These are phyloP conservation scores for Temnopleurus reevesii DNA, from an alignment of 53 echinoderm and acorn worm genomes.

Conservation along the genomic window DNA sequence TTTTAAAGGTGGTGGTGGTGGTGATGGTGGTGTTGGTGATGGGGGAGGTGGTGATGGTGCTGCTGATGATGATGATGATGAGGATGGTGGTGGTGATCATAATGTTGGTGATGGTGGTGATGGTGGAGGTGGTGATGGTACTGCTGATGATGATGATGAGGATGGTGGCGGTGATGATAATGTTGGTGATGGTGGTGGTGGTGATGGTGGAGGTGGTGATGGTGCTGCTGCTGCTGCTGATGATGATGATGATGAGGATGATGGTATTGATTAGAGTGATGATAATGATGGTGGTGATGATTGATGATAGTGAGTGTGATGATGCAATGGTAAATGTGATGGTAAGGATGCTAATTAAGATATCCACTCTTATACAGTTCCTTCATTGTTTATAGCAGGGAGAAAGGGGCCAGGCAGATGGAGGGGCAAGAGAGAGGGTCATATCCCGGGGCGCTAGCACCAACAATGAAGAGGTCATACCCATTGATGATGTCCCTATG, in stretches of 20 bases:
- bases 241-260: background rate
- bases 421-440: constrained; percentile 19
- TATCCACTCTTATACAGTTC: background rate
- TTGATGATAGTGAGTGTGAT: background rate
- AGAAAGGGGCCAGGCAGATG: constrained; percentile 52
- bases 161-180: background rate
- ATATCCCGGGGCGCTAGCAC: constrained; percentile 25
- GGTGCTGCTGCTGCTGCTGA: background rate
- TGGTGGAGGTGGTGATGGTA: constrained; percentile 11
- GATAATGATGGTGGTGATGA: too few species aligned
- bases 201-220: background rate
- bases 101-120: constrained; percentile 17
- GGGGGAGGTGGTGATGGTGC: constrained; percentile 12
- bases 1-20: constrained; percentile 28
- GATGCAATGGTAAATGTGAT: background rate
- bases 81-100: background rate
- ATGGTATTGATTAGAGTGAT: background rate
- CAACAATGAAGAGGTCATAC: constrained; percentile 6
- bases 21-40: constrained; percentile 25
- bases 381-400: background rate
- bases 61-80: constrained; percentile 45
- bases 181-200: background rate
- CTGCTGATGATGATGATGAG: background rate
- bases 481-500: constrained; percentile 43
- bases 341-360: background rate